Evolutionary conservation across 2,888 invertebrate species (phyloP), one percentile per base, ranked within the genome.

Genomic region (Melanostoma mellinum): DNA sequence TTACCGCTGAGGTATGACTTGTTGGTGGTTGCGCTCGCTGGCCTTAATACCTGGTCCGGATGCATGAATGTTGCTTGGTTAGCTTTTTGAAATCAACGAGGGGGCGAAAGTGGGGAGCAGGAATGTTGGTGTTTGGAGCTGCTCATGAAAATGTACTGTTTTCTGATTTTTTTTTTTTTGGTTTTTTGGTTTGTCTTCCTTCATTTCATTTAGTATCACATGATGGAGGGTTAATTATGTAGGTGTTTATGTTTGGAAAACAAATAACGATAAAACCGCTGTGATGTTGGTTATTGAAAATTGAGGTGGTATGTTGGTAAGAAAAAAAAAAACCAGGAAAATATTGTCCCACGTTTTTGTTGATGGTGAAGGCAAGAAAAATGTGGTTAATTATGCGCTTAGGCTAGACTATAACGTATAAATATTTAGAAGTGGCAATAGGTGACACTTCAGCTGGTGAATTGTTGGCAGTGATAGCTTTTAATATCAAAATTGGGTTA

Each of bases 1-100:
- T 84, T 84, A 84, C 84, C 56, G 84, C 84, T 78, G 84, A 67
- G 44, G 74, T 74, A 78, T 78, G 78, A 74, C 67, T 61, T 58
- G 53, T 44, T 48, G 48, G 73, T 65, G 48, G 56, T 74, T 53
- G 65, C 38, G 44, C 48, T 55, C 69, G 72, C 42, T 73, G 73
- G 72, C 61, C 61, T 61, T 58, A 72, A 72, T 76, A 72, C 42
- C 48, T 63, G 67, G 58, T 52, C 38, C 30, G 6, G 30, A 50
- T 48, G 38, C 48, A 38, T 48, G 63, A 40, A 58, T 58, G 32
- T 58, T 58, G 58, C 33, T 48, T 38, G 46, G 58, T 42, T 56
- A 44, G 40, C 9, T 71, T 40, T 32, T 52, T n/a, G 52, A 3
- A 42, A 35, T 30, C 46, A 30, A 32, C 9, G 52, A 33, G 44